A percentile compares a stretch with the other conserved stretches of the same genome.
Evolutionary conservation across 2,113 vertebrate species (phyloP).

Genomic region (Eulemur macaco): DNA sequence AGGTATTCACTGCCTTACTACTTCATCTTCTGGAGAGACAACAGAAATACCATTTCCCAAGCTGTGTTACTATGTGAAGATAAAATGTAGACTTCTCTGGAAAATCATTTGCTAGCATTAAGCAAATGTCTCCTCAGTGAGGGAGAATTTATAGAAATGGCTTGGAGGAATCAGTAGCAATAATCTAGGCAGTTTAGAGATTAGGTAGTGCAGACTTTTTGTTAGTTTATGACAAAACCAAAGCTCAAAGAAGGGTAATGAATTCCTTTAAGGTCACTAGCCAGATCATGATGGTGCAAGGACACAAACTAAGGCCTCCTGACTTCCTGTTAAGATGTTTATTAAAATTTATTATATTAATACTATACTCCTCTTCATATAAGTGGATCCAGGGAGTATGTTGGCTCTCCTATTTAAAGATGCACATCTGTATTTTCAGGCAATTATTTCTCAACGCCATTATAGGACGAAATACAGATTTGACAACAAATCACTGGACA

Average conservation of each 20-base stretch:
- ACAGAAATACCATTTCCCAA: background rate
- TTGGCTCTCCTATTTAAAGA: background rate
- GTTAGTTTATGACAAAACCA: background rate
- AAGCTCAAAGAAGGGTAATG: background rate
- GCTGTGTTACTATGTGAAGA: background rate
- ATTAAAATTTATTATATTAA: background rate
- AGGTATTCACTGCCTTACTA: background rate
- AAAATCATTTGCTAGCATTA: background rate
- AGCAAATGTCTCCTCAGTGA: background rate
- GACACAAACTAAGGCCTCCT: background rate
- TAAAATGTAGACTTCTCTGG: background rate
- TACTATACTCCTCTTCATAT: background rate
- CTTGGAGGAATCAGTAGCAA: background rate
- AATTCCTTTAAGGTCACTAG: background rate
- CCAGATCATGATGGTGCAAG: background rate
- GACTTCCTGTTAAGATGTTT: background rate
- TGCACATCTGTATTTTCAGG: background rate
- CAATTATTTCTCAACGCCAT: background rate
- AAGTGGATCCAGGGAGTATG: background rate
- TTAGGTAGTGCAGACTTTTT: background rate
- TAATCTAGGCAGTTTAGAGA: background rate
- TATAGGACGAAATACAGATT: background rate
- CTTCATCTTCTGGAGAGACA: background rate
- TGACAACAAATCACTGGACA: background rate
- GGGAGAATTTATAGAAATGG: background rate